Evolutionary conservation across 2,888 invertebrate genomes (phyloP).

Genomic region (Patella ulyssiponensis): DNA sequence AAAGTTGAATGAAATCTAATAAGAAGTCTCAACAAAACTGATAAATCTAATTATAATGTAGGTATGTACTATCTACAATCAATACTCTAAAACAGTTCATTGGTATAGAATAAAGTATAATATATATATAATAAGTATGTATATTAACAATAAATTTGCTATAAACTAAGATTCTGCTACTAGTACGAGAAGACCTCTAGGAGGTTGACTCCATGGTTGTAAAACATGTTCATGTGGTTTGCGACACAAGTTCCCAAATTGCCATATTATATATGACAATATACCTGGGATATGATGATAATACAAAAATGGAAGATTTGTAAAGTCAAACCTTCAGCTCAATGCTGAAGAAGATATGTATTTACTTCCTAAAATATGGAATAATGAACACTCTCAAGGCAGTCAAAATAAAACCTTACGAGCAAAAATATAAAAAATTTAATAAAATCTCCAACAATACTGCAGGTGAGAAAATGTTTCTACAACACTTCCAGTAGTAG

Average conservation of each 20-base stretch:
- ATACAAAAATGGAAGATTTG: constrained; percentile 7
- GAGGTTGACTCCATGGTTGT: constrained; percentile 20
- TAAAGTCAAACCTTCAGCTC: constrained; percentile 3
- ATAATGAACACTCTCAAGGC: constrained; percentile 12
- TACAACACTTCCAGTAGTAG: too few species aligned
- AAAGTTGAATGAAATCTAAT: constrained; percentile 10
- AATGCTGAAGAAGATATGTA: constrained; percentile 12
- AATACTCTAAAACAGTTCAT: constrained; percentile 8
- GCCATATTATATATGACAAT: constrained; percentile 2
- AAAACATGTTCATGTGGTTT: constrained; percentile 6
- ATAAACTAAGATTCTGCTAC: constrained; percentile 3
- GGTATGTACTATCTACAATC: neutral
- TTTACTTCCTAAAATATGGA: constrained; percentile 12
- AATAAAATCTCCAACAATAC: constrained; percentile 8
- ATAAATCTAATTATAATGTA: too few species aligned
- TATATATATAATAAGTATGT: neutral
- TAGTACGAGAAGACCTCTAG: constrained; percentile 15
- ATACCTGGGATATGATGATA: constrained; percentile 1
- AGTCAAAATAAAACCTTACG: constrained; percentile 7
- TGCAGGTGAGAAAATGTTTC: neutral
- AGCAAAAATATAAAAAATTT: neutral
- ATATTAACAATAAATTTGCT: constrained; percentile 4
- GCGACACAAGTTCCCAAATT: constrained; percentile 1
- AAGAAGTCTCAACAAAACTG: neutral
- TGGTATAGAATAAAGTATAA: neutral